phyloP scores from a whole-genome alignment of 2,113 vertebrate genomes.

The Cnemophilus loriae region DNA sequence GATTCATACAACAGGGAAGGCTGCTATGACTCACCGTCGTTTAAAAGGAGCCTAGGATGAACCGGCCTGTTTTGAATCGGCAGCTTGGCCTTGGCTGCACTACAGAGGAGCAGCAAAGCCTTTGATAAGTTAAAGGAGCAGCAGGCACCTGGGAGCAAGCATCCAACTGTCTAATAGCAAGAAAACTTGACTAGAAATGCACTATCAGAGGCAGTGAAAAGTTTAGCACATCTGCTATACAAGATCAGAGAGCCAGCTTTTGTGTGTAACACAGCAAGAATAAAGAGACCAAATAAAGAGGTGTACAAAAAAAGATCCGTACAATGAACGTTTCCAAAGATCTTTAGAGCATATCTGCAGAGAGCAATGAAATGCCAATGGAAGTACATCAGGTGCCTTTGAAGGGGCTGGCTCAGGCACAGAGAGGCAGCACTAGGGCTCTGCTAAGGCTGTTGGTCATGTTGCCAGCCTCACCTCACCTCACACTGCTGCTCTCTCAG shows the following conservation, averaged over 20 bases:
- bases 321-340: neutral
- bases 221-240: neutral
- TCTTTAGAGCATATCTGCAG: neutral
- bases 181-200: neutral
- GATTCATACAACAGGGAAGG: constrained; percentile 9
- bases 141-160: constrained; percentile 14
- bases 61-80: neutral
- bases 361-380: neutral
- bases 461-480: neutral
- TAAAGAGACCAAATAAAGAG: neutral
- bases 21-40: neutral
- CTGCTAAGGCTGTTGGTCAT: fast-evolving
- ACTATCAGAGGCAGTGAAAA: neutral
- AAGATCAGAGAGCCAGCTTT: neutral
- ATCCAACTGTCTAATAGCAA: neutral
- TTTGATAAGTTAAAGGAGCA: constrained; percentile 45
- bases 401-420: neutral
- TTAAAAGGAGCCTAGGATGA: constrained; percentile 6
- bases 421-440: neutral
- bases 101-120: constrained; percentile 29
- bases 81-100: neutral
- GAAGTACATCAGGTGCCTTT: neutral
- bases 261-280: neutral
- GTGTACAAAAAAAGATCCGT: neutral
- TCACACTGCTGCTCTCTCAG: neutral